Conservation (phyloP, 2,888 invertebrate genomes). For the Eupithecia dodoneata region DNA sequence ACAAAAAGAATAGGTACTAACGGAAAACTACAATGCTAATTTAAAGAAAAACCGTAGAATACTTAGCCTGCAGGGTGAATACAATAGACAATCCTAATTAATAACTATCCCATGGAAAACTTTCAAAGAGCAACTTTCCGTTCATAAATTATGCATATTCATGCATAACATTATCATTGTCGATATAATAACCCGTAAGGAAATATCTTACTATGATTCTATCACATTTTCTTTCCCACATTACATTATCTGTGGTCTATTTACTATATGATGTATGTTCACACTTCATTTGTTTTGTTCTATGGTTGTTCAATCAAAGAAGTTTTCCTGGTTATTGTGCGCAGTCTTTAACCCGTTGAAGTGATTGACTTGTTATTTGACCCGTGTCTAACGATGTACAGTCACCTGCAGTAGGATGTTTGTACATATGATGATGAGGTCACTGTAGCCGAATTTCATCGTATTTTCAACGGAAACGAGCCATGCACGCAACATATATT, state of each 20-base stretch:
- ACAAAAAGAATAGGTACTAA: too few relatives aligned
- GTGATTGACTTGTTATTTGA: neutral
- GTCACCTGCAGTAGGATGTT: neutral
- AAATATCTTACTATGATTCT: conserved; percentile 4
- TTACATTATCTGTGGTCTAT: conserved; percentile 8
- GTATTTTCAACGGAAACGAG: too few relatives aligned
- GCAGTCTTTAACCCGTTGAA: neutral
- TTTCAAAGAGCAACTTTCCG: conserved; percentile 14
- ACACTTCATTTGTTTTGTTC: neutral
- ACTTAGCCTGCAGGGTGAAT: too few relatives aligned
- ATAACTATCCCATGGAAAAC: conserved; percentile 6
- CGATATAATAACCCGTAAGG: conserved; percentile 9
- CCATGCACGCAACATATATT: too few relatives aligned
- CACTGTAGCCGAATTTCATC: too few relatives aligned
- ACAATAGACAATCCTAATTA: conserved; percentile 1
- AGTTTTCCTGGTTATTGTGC: neutral
- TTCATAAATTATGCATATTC: conserved; percentile 13
- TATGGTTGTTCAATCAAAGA: neutral
- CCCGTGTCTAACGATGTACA: conserved; percentile 1
- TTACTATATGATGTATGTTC: neutral
- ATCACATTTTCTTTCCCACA: conserved; percentile 7
- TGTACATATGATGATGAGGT: too few relatives aligned
- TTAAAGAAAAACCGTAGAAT: too few relatives aligned
- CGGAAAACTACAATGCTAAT: too few relatives aligned
- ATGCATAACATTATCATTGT: conserved; percentile 35